These are phyloP conservation scores for Desmophyllum pertusum DNA, from an alignment of 92 coral and sea anemone genomes.

Conservation along the genomic window DNA sequence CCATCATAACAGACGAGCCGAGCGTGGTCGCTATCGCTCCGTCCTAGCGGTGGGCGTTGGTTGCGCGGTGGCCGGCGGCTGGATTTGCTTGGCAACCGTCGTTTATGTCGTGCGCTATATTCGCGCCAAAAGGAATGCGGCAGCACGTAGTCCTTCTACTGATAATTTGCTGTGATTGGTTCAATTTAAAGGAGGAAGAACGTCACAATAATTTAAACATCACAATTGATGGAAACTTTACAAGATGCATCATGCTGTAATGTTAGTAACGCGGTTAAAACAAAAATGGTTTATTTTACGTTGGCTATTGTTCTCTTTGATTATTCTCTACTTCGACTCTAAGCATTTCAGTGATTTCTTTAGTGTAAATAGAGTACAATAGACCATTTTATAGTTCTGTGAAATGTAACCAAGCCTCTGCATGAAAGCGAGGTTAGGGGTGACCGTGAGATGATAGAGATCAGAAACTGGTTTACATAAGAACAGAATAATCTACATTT, in stretches of 20 bases:
- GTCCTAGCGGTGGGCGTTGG: conserved; percentile 85
- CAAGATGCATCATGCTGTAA: not conserved
- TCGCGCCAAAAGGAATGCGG: conserved; percentile 70
- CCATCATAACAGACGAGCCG: conserved; percentile 64
- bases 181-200: not conserved
- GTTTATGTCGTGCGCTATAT: conserved; percentile 88
- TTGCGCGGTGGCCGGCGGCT: conserved; percentile 91
- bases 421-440: too few species aligned
- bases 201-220: not conserved
- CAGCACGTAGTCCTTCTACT: conserved; percentile 1
- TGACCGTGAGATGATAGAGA: too few species aligned
- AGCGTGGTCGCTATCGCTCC: conserved; percentile 84
- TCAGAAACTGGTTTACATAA: too few species aligned
- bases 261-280: not conserved
- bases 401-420: too few species aligned
- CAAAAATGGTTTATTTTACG: not conserved
- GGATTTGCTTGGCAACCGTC: conserved; percentile 89
- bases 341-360: not conserved
- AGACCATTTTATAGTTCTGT: too few species aligned
- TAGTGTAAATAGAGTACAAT: too few species aligned
- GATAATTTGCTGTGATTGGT: conserved; percentile 33
- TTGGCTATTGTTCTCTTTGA: not conserved
- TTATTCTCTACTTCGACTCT: not conserved
- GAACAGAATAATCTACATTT: too few species aligned
- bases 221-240: not conserved